Percentiles rank a stretch among this genome's conserved stretches.
Evolutionary conservation across 35 echinoderm and acorn worm genomes (phyloP).

Genomic region (Ophioderma brevispina): DNA sequence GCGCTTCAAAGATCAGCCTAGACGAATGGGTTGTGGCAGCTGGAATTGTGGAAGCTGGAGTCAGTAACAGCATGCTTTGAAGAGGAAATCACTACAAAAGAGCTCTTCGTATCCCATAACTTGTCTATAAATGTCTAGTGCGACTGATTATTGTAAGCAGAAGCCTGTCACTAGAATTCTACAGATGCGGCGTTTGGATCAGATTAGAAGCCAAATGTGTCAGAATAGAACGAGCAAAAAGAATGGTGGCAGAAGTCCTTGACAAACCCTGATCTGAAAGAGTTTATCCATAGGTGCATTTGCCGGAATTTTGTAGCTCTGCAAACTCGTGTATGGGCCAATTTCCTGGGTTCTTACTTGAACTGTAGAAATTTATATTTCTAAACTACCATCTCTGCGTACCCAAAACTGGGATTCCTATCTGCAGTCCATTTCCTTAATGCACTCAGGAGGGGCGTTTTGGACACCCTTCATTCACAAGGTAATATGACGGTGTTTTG

Average conservation of each 20-base stretch:
- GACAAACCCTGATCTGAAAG: conserved; percentile 5
- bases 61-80: conserved; percentile 52
- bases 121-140: conserved; percentile 37
- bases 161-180: conserved; percentile 17
- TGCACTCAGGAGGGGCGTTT: background rate
- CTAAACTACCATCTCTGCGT: background rate
- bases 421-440: background rate
- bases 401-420: background rate
- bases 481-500: too few relatives aligned
- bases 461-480: too few relatives aligned
- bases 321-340: background rate
- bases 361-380: background rate
- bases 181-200: background rate
- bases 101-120: conserved; percentile 13
- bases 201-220: conserved; percentile 3
- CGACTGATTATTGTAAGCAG: conserved; percentile 48
- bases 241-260: conserved; percentile 20
- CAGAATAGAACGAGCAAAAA: too few relatives aligned
- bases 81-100: conserved; percentile 54
- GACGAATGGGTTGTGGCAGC: conserved; percentile 51
- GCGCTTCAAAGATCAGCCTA: conserved; percentile 32
- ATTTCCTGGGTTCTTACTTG: conserved; percentile 15
- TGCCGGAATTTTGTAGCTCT: background rate
- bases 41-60: conserved; percentile 38
- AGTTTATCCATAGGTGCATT: conserved; percentile 32